Conservation (phyloP, 2,113 vertebrate species). For the Phainopepla nitens region DNA sequence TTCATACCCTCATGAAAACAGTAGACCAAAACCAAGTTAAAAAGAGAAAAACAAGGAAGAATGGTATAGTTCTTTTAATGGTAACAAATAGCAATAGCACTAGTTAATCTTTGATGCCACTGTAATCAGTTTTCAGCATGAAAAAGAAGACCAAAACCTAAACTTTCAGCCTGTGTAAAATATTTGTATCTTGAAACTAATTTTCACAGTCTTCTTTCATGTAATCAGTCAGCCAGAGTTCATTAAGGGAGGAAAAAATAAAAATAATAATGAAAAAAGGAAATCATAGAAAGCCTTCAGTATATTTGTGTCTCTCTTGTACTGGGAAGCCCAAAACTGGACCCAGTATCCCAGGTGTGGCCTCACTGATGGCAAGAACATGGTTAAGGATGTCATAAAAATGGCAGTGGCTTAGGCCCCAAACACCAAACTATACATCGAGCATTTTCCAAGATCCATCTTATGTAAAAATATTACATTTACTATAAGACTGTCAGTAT, state of each 20-base stretch:
- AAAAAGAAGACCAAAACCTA: background rate
- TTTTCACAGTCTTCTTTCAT: background rate
- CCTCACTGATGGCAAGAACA: background rate
- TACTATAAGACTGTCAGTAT: background rate
- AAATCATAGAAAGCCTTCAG: background rate
- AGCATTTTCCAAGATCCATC: background rate
- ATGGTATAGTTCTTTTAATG: background rate
- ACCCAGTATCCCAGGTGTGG: background rate
- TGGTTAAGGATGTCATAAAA: background rate
- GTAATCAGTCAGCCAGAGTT: background rate
- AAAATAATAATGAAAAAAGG: too few relatives aligned
- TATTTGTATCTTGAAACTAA: background rate
- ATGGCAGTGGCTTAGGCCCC: background rate
- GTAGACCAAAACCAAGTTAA: background rate
- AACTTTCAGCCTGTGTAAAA: background rate
- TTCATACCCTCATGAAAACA: background rate
- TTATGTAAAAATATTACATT: background rate
- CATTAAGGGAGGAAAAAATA: background rate
- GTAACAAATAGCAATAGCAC: background rate
- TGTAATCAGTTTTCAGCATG: background rate
- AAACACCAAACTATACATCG: background rate
- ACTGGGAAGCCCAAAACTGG: background rate
- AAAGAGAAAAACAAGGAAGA: background rate
- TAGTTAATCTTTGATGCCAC: background rate
- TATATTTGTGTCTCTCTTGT: background rate